Evolutionary conservation across 2,797 vertebrate species (phyloP), one percentile per base, ranked within the genome.

Genomic region (Rousettus madagascariensis): DNA sequence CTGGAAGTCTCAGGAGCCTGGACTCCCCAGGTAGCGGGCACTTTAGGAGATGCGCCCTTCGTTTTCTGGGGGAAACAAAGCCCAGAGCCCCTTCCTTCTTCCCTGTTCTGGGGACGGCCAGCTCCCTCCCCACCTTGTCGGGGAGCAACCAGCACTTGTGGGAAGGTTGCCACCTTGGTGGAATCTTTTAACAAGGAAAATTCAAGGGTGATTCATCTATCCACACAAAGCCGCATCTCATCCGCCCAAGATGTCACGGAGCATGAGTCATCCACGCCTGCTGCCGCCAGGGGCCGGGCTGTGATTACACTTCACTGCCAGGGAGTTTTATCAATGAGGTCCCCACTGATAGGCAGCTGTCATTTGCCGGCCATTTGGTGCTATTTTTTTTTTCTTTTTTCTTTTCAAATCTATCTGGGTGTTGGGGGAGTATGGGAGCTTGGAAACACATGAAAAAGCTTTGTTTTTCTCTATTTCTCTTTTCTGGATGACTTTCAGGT

Each of bases 381-480:
- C 86, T 89, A 30, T 51, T 92, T 85, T 71, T 38, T 33, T 91
- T 92, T 79, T 69, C 69, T 87, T 97, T 96, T 95, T 75, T 85
- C 82, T 33, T 65, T 43, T 94, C 69, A 94, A 86, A 97, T 96
- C 57, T 94, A 43, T 96, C 89, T 96, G 65, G 63, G 22, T 49
- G 66, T 87, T 78, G 36, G 22, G 80, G 30, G 28, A 74, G 17
- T n/a, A 2, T 78, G 88, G 94, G 91, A 90, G 24, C 84, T 91
- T 77, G 53, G 57, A 92, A 36, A 53, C 9, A 28, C 90, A 51
- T 49, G 66, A 72, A 95, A 97, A 96, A 33, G 13, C 59, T 80
- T 63, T 86, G 51, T 79, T 12, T 95, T 78, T 97, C 22, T 83
- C 72, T 1, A 15, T 30, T 53, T 95, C 72, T 95, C 17, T 96